A percentile compares a stretch with the other conserved stretches of the same genome.
phyloP scores from a whole-genome alignment of 2,888 invertebrate species.

The Scaptomyza flava region DNA sequence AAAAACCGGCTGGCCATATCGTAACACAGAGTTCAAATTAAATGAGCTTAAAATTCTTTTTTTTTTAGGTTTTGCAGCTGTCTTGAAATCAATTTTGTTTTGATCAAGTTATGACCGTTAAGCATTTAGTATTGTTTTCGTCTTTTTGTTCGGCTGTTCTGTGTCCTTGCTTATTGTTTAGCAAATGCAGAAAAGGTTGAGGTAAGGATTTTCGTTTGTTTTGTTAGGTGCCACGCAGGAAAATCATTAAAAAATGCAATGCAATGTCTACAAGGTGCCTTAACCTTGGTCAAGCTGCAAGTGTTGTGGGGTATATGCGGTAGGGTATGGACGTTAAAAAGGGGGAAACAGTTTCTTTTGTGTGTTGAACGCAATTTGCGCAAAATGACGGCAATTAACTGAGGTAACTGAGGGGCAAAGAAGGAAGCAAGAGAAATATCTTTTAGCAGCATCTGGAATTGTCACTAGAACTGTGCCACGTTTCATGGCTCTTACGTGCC shows the following conservation, averaged over 20 bases:
- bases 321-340: not conserved
- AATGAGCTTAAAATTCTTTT: too few species aligned
- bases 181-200: too few species aligned
- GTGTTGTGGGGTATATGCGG: not conserved
- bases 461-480: conserved; percentile 18
- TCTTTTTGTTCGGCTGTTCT: too few species aligned
- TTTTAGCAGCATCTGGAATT: conserved; percentile 14
- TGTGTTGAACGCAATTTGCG: conserved; percentile 62
- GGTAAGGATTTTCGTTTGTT: conserved; percentile 9
- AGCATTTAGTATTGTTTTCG: conserved; percentile 1
- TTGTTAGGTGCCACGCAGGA: conserved; percentile 30
- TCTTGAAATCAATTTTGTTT: too few species aligned
- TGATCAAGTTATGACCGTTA: conserved; percentile 31
- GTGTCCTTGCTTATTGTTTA: not conserved
- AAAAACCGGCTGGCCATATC: too few species aligned
- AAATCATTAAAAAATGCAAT: conserved; percentile 60
- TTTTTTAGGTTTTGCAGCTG: too few species aligned
- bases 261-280: conserved; percentile 43
- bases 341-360: conserved; percentile 30
- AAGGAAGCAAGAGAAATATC: conserved; percentile 5
- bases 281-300: conserved; percentile 43
- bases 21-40: conserved; percentile 16
- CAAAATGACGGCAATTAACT: conserved; percentile 69
- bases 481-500: not conserved
- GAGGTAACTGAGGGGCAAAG: conserved; percentile 45